A percentile compares a stretch with the other conserved stretches of the same genome.
Evolutionary conservation across 2,113 vertebrate genomes (phyloP).

Genomic region (Sander vitreus): DNA sequence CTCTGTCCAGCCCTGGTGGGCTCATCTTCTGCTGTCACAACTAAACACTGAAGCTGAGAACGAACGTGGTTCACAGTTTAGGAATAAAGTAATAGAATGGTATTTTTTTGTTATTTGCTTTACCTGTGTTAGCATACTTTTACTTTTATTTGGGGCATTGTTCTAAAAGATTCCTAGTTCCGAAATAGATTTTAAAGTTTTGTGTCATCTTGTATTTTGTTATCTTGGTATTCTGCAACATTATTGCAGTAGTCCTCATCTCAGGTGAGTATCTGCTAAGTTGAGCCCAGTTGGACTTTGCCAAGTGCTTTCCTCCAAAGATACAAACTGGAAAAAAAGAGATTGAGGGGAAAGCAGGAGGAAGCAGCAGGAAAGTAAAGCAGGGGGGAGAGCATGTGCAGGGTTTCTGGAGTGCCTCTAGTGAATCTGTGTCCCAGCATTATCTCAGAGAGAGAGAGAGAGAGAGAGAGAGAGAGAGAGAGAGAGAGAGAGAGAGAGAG

Average conservation of each 20-base stretch:
- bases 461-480: conserved; percentile 2
- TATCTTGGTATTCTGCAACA: background rate
- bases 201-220: background rate
- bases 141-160: background rate
- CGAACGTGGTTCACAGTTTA: background rate
- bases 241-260: conserved; percentile 1
- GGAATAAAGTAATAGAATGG: background rate
- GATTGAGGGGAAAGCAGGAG: background rate
- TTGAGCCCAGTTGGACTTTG: conserved; percentile 31
- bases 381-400: conserved; percentile 20
- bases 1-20: conserved; percentile 13
- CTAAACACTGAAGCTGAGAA: conserved; percentile 26
- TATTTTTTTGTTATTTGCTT: background rate
- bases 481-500: conserved; percentile 17
- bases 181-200: background rate
- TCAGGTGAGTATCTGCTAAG: conserved; percentile 20
- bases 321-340: background rate
- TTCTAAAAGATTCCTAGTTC: background rate
- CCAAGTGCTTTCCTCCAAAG: conserved; percentile 46
- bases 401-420: conserved; percentile 49
- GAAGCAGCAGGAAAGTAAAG: conserved; percentile 8
- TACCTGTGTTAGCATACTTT: background rate
- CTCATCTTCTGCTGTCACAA: conserved; percentile 57
- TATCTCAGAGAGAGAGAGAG: conserved; percentile 6
- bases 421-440: conserved; percentile 53